Percentiles rank a stretch among this genome's conserved stretches.
Evolutionary conservation across 2,888 invertebrate genomes (phyloP).

Genomic region (Dorcus hopei): DNA sequence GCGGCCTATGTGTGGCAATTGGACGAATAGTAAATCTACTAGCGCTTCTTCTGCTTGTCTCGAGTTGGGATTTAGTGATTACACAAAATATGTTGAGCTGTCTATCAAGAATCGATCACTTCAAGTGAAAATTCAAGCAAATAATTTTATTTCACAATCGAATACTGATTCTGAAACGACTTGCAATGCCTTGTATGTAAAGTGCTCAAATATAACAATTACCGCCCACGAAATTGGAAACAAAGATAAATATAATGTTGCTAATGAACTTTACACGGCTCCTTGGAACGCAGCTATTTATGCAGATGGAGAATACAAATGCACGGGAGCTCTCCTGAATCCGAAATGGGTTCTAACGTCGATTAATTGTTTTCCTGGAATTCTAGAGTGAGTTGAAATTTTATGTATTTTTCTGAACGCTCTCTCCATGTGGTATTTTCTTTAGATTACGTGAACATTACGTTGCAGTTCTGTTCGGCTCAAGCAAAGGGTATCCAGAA

Average conservation of each 20-base stretch:
- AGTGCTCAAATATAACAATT: slow-evolving; percentile 49
- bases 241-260: slow-evolving; percentile 15
- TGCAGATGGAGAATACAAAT: slow-evolving; percentile 65
- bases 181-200: slow-evolving; percentile 56
- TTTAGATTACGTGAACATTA: slow-evolving; percentile 57
- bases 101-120: background rate
- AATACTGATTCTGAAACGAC: slow-evolving; percentile 28
- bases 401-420: background rate
- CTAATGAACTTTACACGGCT: slow-evolving; percentile 46
- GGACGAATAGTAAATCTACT: slow-evolving; percentile 49
- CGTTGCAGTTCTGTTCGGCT: slow-evolving; percentile 66
- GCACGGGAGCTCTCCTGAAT: slow-evolving; percentile 67
- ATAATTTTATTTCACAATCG: background rate
- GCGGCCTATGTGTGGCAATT: slow-evolving; percentile 62
- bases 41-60: slow-evolving; percentile 61
- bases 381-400: slow-evolving; percentile 45
- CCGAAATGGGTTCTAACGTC: slow-evolving; percentile 62
- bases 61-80: slow-evolving; percentile 63
- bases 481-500: slow-evolving; percentile 57
- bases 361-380: slow-evolving; percentile 49
- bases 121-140: slow-evolving; percentile 11
- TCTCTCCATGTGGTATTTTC: slow-evolving; percentile 11
- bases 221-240: slow-evolving; percentile 6
- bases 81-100: slow-evolving; percentile 26
- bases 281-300: slow-evolving; percentile 76